Evolutionary conservation across 53 echinoderm and acorn worm species (phyloP), one percentile per base, ranked within the genome.

Genomic region (Pentamera pediparva): DNA sequence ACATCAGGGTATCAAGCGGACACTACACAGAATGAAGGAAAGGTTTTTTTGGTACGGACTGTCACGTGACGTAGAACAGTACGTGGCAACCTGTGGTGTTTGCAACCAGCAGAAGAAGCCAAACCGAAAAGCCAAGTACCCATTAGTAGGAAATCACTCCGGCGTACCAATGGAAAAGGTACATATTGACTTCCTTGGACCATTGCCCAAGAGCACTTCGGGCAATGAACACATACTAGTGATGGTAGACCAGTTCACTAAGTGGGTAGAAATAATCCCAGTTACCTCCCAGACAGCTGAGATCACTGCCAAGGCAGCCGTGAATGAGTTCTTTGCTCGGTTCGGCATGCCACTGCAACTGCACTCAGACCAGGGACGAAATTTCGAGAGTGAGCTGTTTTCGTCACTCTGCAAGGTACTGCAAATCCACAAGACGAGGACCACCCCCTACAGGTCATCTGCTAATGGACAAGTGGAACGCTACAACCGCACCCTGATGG

Each of bases 111-210:
- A 70, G 21, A 86, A 87, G 65, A 77, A 83, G 35, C 3, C 78
- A 0, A 28, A 22, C 25, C 79, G 71, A 48, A 59, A 62, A 15
- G 40, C 43, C 4, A 70, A n/a, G 6, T 84, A 51, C 26, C 82
- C 78, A 29, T 61, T 82, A 70, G 57, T 41, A 9, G 38, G 72
- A 10, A 82, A 62, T 21, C 78, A 83, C 35, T 77, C 87, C 0
- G 78, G 82, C 3, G 48, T 79, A 6, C 88, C 70, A 13, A 87
- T 83, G 83, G 83, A 87, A 20, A 55, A 74, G 19, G 87, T 87
- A 0, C 87, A 83, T 32, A 35, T 83, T 6, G 79, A 79, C 36
- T 82, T 86, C 21, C 4, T 86, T 22, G 81, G 81, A 0, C 82
- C 82, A 2, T 41, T 82, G n/a, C 87, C 87, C 5, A 78, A 72